These are phyloP conservation scores for Lutjanus campechanus DNA, from an alignment of 2,797 vertebrate species.

Conservation along the genomic window DNA sequence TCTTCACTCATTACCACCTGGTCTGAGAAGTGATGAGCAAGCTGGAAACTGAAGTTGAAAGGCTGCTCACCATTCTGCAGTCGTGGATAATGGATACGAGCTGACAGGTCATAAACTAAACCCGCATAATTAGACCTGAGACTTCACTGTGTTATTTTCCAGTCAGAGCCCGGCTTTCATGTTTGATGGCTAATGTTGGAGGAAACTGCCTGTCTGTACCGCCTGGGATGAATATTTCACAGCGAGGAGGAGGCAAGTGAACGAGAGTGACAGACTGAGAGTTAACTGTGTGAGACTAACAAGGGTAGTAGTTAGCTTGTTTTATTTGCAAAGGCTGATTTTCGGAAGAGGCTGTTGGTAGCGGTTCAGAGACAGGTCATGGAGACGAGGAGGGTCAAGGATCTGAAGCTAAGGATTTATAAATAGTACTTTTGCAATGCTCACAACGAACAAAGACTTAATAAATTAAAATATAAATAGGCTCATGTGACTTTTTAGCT, in stretches of 20 bases:
- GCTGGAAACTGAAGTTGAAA: constrained; percentile 76
- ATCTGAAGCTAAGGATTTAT: background rate
- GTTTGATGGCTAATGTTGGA: constrained; percentile 57
- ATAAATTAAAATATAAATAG: background rate
- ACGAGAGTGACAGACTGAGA: constrained; percentile 40
- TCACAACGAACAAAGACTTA: background rate
- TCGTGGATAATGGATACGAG: constrained; percentile 70
- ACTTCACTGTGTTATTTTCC: constrained; percentile 72
- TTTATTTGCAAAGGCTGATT: constrained; percentile 41
- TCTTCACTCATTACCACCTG: constrained; percentile 76
- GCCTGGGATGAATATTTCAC: constrained; percentile 58
- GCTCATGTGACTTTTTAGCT: background rate
- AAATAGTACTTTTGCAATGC: background rate
- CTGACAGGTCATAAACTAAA: constrained; percentile 78
- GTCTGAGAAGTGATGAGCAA: constrained; percentile 69
- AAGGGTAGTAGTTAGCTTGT: constrained; percentile 43
- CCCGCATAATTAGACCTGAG: constrained; percentile 76
- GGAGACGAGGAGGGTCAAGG: constrained; percentile 10
- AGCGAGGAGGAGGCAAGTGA: constrained; percentile 15
- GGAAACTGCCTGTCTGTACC: constrained; percentile 62
- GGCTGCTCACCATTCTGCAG: constrained; percentile 29
- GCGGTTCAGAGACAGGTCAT: constrained; percentile 64
- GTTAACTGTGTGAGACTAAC: constrained; percentile 25
- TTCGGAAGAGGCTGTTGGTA: constrained; percentile 35
- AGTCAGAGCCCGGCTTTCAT: constrained; percentile 77